A percentile compares a stretch with the other conserved stretches of the same genome.
phyloP scores from a whole-genome alignment of 1,140 invertebrate species.

The Tenebrio molitor region DNA sequence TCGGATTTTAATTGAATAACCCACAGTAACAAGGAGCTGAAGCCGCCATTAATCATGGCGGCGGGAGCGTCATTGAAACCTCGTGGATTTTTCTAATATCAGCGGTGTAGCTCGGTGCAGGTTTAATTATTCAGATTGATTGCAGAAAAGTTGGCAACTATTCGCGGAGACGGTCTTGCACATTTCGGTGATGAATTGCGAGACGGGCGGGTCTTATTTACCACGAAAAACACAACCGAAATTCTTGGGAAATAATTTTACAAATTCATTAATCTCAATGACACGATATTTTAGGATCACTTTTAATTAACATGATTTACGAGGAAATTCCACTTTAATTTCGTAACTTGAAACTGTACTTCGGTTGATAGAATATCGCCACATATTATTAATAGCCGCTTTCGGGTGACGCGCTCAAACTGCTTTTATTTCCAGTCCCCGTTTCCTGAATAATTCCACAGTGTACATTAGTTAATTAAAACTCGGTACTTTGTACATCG shows the following conservation, averaged over 20 bases:
- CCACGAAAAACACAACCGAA: constrained; percentile 35
- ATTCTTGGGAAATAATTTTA: constrained; percentile 45
- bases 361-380: constrained; percentile 44
- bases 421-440: constrained; percentile 23
- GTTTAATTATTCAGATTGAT: constrained; percentile 24
- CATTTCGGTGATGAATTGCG: constrained; percentile 22
- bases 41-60: constrained; percentile 42
- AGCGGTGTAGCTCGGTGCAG: neutral
- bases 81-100: constrained; percentile 34
- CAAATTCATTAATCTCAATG: constrained; percentile 46
- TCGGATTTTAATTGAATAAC: constrained; percentile 51
- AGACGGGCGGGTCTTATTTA: constrained; percentile 8
- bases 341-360: constrained; percentile 49
- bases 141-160: constrained; percentile 27
- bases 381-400: constrained; percentile 46
- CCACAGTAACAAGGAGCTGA: constrained; percentile 28
- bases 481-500: constrained; percentile 29
- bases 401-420: constrained; percentile 4
- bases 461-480: constrained; percentile 35
- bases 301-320: constrained; percentile 55
- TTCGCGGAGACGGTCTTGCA: neutral
- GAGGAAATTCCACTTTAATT: constrained; percentile 48
- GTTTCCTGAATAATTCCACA: constrained; percentile 24
- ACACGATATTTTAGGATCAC: constrained; percentile 45
- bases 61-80: constrained; percentile 17